phyloP scores from a whole-genome alignment of 2,888 invertebrate genomes.

The Caenorhabditis sp. region DNA sequence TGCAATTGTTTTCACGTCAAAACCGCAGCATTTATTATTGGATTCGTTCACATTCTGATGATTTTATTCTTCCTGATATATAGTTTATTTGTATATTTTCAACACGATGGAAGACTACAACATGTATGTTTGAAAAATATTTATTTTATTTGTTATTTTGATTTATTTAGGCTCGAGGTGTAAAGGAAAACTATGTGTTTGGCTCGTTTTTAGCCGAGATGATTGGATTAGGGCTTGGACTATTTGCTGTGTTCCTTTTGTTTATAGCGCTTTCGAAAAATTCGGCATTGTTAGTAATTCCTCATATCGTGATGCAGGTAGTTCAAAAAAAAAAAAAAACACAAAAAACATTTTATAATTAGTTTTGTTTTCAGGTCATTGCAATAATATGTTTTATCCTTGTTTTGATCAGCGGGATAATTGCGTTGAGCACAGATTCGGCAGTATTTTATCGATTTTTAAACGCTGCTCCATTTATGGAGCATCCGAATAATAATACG shows the following conservation, averaged over 20 bases:
- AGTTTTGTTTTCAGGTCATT: constrained; percentile 48
- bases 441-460: constrained; percentile 68
- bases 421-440: constrained; percentile 65
- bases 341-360: too few relatives aligned
- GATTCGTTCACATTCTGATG: constrained; percentile 59
- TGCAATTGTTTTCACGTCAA: constrained; percentile 71
- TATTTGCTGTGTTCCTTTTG: constrained; percentile 57
- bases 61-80: constrained; percentile 68
- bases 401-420: constrained; percentile 59
- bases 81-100: constrained; percentile 65
- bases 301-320: constrained; percentile 69
- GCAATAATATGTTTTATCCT: constrained; percentile 60
- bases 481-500: constrained; percentile 64
- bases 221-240: constrained; percentile 55
- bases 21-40: constrained; percentile 65
- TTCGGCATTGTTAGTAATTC: constrained; percentile 62
- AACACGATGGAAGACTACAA: constrained; percentile 59
- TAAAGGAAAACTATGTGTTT: constrained; percentile 58
- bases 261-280: constrained; percentile 64
- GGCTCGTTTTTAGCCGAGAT: constrained; percentile 54
- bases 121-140: constrained; percentile 19
- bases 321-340: too few relatives aligned
- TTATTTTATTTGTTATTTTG: neutral
- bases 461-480: constrained; percentile 68
- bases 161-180: constrained; percentile 45